A percentile compares a stretch with the other conserved stretches of the same genome.
phyloP scores from a whole-genome alignment of 2,113 vertebrate species.

The Nibea coibor region DNA sequence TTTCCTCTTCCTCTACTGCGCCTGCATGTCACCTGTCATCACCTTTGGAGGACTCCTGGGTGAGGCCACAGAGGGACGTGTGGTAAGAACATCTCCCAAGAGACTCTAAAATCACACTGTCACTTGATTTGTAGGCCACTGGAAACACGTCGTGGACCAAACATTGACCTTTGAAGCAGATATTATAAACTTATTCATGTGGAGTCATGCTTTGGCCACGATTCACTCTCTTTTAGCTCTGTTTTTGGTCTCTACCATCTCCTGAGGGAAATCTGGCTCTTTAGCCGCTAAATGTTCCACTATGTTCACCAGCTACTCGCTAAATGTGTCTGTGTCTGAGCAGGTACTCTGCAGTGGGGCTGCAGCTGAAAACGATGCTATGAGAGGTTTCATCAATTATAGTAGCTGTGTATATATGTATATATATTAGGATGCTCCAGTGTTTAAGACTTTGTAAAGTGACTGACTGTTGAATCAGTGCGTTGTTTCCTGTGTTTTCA shows the following conservation, averaged over 20 bases:
- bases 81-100: constrained; percentile 86
- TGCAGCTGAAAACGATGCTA: too few species aligned
- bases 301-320: not conserved
- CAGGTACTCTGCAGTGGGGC: too few species aligned
- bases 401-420: too few species aligned
- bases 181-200: not conserved
- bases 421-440: too few species aligned
- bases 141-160: too few species aligned
- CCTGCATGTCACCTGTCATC: constrained; percentile 99
- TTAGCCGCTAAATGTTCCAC: not conserved
- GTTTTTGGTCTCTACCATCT: too few species aligned
- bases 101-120: not conserved
- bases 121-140: not conserved
- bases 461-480: not conserved
- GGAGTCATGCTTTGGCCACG: not conserved
- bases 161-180: not conserved
- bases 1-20: constrained; percentile 99
- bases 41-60: constrained; percentile 98
- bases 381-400: too few species aligned
- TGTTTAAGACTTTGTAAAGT: too few species aligned
- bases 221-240: not conserved
- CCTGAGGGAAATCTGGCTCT: not conserved
- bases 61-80: constrained; percentile 97
- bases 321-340: too few species aligned
- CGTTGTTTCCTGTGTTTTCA: constrained; percentile 70